Evolutionary conservation across 1,140 invertebrate species (phyloP), one percentile per base, ranked within the genome.

Genomic region (Aphaenogaster ashmeadi): DNA sequence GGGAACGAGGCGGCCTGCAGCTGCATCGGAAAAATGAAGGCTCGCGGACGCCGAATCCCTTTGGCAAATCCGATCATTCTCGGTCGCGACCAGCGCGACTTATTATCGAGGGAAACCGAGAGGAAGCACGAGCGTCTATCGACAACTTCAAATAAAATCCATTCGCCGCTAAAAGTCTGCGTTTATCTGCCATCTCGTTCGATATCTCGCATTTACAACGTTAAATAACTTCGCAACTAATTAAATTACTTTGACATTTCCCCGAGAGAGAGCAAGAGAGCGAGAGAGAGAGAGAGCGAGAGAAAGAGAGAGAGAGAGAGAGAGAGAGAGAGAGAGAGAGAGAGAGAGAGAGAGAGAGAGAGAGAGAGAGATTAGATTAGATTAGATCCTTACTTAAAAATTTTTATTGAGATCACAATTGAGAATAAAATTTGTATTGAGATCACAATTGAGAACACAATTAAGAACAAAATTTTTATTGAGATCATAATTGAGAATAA

Each of bases 11-110:
- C 33, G 62, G 27, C 21, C 21, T 27, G 77, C 47, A 79, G 72
- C 64, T 78, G 80, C 79, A 67, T 84, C 38, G 69, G 84, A 81
- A 90, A 87, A 90, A 90, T 85, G 85, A 90, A 91, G 52, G 11
- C 15, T 36, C 11, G n/a, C 27, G 36, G 6, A 77, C 74, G 72
- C 71, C 83, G 78, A 88, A 67, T 72, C 36, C 27, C 54, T 75
- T 84, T 74, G 69, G 69, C 56, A 71, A 50, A 44, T 75, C 7
- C 80, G 44, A 62, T 75, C 56, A 60, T 62, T 84, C 56, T n/a
- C 47, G 44, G 52, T 41, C 41, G 33, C 50, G 15, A 85, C 11
- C 47, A 52, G 11, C 47, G n/a, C 72, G 38, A 50, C 67, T 62
- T 60, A 86, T 86, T 88, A 88, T 62, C 44, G 58, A 36, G 5